Evolutionary conservation across 2,888 invertebrate genomes (phyloP), one percentile per base, ranked within the genome.

Genomic region (Pseudococcus longispinus): DNA sequence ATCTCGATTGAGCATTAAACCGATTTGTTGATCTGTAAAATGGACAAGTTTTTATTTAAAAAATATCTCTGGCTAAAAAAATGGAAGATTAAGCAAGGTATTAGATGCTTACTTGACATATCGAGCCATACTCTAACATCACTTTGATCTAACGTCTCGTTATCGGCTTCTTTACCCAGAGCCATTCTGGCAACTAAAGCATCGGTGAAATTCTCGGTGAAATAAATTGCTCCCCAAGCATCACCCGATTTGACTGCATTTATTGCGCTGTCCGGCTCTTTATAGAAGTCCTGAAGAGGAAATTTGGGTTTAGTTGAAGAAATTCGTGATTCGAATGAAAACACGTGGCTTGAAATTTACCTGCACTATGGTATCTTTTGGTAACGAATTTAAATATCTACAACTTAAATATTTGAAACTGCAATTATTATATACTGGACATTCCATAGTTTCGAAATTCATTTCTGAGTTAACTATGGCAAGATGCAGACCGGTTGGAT

Each of bases 91-190:
- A 55, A 15, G 3, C 6, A 55, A n/a, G 44, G 5, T 2, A 46
- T n/a, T 51, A n/a, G 20, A 60, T 60, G 87, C 92, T 92, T 91
- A 94, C 94, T 98, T 89, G 97, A 96, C 95, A 97, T 96, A 91
- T 97, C 97, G 88, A 97, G 93, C 95, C 96, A 96, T 85, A 97
- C 96, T 90, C 96, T 93, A 88, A 97, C 94, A 90, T 96, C 96
- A 82, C 96, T 97, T 88, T 95, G 95, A 89, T 95, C 94, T 87
- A 97, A 93, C 0, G 96, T 96, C 89, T 97, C 96, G 88, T 96
- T 95, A 90, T 97, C 96, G 0, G 96, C 94, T 32, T 96, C 95
- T 89, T 95, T 94, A 70, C 95, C 96, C 88, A 96, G 91, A 42
- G 94, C 94, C 91, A 96, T 93, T 89, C 97, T 92, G 0, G 96